Percentiles rank a stretch among this genome's conserved stretches.
These are phyloP conservation scores for Pitta sordida DNA, from an alignment of 2,113 vertebrate genomes.

Conservation along the genomic window DNA sequence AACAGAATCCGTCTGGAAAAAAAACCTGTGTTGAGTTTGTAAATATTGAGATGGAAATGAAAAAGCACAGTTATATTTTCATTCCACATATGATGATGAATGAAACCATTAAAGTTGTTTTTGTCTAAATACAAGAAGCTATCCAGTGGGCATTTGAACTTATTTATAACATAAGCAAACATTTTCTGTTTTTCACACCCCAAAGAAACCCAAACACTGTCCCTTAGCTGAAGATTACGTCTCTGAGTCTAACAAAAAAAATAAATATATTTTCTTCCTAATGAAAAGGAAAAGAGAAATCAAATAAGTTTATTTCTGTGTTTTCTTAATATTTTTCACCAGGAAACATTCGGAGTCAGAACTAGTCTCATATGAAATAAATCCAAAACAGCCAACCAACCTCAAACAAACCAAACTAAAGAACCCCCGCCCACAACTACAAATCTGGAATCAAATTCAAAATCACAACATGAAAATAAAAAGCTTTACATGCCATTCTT, in stretches of 20 bases:
- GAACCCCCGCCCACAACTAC: accelerated
- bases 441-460: background rate
- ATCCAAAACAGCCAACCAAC: background rate
- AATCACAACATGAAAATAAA: background rate
- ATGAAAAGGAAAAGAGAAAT: background rate
- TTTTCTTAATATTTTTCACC: background rate
- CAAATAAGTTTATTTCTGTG: background rate
- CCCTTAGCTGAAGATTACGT: background rate
- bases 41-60: background rate
- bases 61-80: background rate
- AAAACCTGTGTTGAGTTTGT: background rate
- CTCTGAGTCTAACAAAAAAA: background rate
- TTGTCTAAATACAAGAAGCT: background rate
- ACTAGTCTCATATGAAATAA: background rate
- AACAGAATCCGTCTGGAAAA: background rate
- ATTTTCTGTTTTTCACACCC: background rate
- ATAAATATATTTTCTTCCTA: background rate
- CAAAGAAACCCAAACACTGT: background rate
- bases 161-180: background rate
- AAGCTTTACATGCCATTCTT: background rate
- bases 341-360: background rate
- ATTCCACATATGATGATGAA: background rate
- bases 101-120: background rate
- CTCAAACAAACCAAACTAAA: background rate
- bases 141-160: background rate